A percentile compares a stretch with the other conserved stretches of the same genome.
These are phyloP conservation scores for Ispidina lecontei DNA, from an alignment of 2,797 vertebrate species.

Conservation along the genomic window DNA sequence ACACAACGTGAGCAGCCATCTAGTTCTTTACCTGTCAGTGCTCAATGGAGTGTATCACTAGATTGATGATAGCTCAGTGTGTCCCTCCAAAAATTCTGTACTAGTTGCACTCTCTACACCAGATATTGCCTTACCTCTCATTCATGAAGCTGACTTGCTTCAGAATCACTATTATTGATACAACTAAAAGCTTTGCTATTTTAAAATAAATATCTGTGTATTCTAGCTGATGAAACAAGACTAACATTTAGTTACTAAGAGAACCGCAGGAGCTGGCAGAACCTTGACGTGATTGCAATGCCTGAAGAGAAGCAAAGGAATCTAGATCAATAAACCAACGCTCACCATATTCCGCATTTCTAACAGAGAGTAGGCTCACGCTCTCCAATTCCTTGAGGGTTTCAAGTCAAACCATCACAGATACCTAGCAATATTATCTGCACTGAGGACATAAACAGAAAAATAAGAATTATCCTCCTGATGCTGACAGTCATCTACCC, in stretches of 20 bases:
- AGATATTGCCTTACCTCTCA: neutral
- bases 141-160: neutral
- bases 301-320: neutral
- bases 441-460: neutral
- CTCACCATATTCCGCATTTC: neutral
- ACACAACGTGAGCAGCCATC: neutral
- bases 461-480: neutral
- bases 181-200: neutral
- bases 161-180: neutral
- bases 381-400: neutral
- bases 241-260: neutral
- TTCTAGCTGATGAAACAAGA: neutral
- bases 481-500: neutral
- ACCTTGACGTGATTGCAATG: neutral
- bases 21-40: neutral
- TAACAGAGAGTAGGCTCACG: neutral
- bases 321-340: neutral
- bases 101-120: neutral
- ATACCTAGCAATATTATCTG: neutral
- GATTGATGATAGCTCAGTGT: neutral
- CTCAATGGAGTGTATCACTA: neutral
- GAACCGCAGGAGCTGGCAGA: neutral
- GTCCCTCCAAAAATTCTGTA: neutral
- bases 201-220: neutral
- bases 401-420: neutral